Base-by-base conservation (phyloP, 2,888 invertebrate genomes). In the Iphiclides podalirius region DNA sequence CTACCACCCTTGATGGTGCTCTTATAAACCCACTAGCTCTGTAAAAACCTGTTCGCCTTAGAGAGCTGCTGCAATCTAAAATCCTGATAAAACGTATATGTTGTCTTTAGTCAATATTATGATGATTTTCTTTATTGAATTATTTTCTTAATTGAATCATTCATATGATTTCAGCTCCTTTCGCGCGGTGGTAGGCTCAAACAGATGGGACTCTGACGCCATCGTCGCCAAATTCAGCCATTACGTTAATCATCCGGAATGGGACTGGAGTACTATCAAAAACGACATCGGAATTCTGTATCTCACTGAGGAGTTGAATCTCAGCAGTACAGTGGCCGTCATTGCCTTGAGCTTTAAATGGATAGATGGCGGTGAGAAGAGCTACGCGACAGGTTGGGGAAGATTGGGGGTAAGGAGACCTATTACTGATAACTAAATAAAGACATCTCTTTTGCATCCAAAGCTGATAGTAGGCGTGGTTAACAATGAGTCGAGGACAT, bases 361-460 rank as follows among this genome's bases (percentile, higher is more conserved):
- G 33, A 41, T 68, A 0, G 55, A 20, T 1, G 64, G 54, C 1
- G 60, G 52, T 0, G 58, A 51, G 8, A 4, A 52, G 1, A 37
- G 59, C 12, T 59, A 23, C 34, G 69, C 70, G 4, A 64, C 70
- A 1, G 76, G 75, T n/a, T 76, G 73, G 71, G 75, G 75, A 4
- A 45, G 39, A 14, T 34, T 55, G 2, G 51, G 11, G 55, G 70
- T 67, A 43, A 60, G 57, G 20, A 20, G 6, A 20, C n/a, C n/a
- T n/a, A n/a, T n/a, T n/a, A n/a, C n/a, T n/a, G n/a, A n/a, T n/a
- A n/a, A n/a, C n/a, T n/a, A n/a, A n/a, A n/a, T n/a, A n/a, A n/a
- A n/a, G n/a, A n/a, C n/a, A n/a, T n/a, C n/a, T n/a, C n/a, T n/a
- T n/a, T n/a, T n/a, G n/a, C n/a, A n/a, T n/a, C n/a, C n/a, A n/a